phyloP scores from a whole-genome alignment of 2,113 vertebrate genomes.

The Pomatostomus ruficeps region DNA sequence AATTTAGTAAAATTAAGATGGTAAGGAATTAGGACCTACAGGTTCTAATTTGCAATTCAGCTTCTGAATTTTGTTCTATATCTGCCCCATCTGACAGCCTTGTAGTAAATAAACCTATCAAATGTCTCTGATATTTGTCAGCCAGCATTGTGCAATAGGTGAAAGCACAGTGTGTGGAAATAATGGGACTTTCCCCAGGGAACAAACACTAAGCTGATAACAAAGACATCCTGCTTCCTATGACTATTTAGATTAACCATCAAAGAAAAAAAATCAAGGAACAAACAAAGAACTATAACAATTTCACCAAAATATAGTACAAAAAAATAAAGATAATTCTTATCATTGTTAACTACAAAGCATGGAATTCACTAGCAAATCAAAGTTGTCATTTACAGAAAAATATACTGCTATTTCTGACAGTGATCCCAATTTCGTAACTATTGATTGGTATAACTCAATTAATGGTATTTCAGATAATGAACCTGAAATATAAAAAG shows the following conservation, averaged over 20 bases:
- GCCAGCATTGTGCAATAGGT: not conserved
- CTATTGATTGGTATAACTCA: not conserved
- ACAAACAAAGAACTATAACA: not conserved
- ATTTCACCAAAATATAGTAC: not conserved
- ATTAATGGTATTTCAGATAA: not conserved
- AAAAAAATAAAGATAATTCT: not conserved
- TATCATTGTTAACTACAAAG: not conserved
- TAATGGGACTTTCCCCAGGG: not conserved
- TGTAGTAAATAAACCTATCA: not conserved
- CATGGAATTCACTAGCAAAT: not conserved
- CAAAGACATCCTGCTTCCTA: not conserved
- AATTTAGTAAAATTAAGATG: not conserved
- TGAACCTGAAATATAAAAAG: not conserved
- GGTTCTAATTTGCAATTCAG: not conserved
- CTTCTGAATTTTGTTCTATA: not conserved
- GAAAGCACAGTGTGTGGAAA: not conserved
- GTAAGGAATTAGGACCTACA: not conserved
- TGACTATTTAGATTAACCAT: not conserved
- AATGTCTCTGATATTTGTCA: slow-evolving; percentile 1
- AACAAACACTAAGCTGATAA: not conserved
- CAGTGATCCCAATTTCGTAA: not conserved
- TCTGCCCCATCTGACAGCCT: not conserved
- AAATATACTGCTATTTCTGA: not conserved
- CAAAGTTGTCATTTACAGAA: not conserved
- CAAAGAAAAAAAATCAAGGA: not conserved